Evolutionary conservation across 2,888 invertebrate species (phyloP).

Genomic region (Ditylenchus weischeri): DNA sequence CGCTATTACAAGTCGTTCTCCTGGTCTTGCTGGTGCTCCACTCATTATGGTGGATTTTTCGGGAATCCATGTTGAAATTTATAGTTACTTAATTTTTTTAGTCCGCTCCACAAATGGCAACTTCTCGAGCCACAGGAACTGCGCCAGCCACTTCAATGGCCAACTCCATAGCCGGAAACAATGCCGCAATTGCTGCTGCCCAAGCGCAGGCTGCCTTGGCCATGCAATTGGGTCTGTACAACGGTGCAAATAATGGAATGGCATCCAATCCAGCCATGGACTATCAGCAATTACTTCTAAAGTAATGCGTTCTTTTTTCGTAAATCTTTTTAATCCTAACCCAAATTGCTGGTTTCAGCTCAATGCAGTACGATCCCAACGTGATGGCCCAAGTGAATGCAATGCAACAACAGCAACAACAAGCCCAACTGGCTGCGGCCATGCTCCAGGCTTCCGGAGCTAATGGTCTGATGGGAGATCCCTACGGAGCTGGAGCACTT

Average conservation of each 20-base stretch:
- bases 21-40: slow-evolving; percentile 16
- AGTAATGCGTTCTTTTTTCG: not conserved
- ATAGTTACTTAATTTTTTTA: not conserved
- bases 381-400: slow-evolving; percentile 23
- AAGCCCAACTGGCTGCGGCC: slow-evolving; percentile 35
- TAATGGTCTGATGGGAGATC: not conserved
- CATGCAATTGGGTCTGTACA: slow-evolving; percentile 8
- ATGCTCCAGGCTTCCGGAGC: slow-evolving; percentile 20
- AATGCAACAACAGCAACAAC: slow-evolving; percentile 37
- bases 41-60: slow-evolving; percentile 23
- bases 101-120: slow-evolving; percentile 2
- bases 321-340: not conserved
- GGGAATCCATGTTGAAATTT: not conserved
- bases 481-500: slow-evolving; percentile 5
- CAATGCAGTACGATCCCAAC: slow-evolving; percentile 35
- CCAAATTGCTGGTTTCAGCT: slow-evolving; percentile 5
- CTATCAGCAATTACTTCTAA: slow-evolving; percentile 30
- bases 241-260: slow-evolving; percentile 4
- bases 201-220: slow-evolving; percentile 12
- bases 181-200: slow-evolving; percentile 21
- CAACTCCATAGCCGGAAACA: slow-evolving; percentile 18
- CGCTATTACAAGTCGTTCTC: slow-evolving; percentile 12
- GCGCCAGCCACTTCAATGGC: not conserved
- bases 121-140: not conserved
- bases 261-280: slow-evolving; percentile 15